Conservation (phyloP, 2,888 invertebrate genomes). For the Rhyacophila evoluta region DNA sequence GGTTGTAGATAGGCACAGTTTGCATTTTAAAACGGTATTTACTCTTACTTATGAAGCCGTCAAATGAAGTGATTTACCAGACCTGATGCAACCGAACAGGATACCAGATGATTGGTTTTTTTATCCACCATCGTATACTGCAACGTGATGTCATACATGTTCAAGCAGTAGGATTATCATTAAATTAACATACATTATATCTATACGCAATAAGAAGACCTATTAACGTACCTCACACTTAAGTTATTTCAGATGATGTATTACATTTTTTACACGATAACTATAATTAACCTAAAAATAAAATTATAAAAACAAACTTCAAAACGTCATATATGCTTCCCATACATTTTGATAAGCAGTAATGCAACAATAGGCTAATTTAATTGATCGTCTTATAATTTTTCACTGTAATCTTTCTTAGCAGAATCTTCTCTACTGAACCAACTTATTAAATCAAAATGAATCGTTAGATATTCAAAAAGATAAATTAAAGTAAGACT, state of each 20-base stretch:
- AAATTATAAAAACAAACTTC: too few relatives aligned
- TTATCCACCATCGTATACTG: background rate
- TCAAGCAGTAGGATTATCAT: background rate
- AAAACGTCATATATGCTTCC: too few relatives aligned
- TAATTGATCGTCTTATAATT: too few relatives aligned
- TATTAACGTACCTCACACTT: background rate
- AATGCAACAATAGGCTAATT: too few relatives aligned
- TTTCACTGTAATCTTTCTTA: too few relatives aligned
- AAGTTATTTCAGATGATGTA: background rate
- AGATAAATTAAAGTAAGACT: too few relatives aligned
- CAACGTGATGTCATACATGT: slow-evolving; percentile 9
- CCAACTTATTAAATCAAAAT: too few relatives aligned
- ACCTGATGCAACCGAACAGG: slow-evolving; percentile 2
- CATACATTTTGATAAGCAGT: too few relatives aligned
- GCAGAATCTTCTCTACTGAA: too few relatives aligned
- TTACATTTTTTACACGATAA: background rate
- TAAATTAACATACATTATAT: slow-evolving; percentile 15
- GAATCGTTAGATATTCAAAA: too few relatives aligned
- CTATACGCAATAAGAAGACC: background rate
- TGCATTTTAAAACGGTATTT: background rate
- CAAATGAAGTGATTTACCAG: background rate
- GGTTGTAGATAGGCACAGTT: background rate
- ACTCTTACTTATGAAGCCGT: background rate
- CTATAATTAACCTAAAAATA: too few relatives aligned
- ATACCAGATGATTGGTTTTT: slow-evolving; percentile 10